Base-by-base conservation (phyloP, 2,888 invertebrate species). In the Nemapogon koenigi region DNA sequence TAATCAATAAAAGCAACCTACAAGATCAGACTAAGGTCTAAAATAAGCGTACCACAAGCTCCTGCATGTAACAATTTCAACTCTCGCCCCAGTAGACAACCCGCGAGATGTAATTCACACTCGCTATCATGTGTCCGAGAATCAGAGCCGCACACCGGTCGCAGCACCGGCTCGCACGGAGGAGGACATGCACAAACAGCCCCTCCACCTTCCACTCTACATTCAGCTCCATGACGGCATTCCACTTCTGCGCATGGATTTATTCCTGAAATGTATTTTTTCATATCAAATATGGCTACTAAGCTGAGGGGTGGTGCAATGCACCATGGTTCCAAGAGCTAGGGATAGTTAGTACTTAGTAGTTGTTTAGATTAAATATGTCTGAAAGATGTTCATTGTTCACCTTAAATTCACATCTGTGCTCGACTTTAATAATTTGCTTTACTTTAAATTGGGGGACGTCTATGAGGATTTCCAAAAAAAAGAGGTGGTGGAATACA, bases 161-260 rank as follows among this genome's bases (percentile, higher is more conserved):
- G 80, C 76, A 91, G 82, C 36, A 90, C 84, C 8, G 87, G 86
- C 62, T 91, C 90, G 60, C 94, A 94, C 17, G 84, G 82, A 10
- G 88, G 84, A 0, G 91, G 89, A 61, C 96, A 96, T 43, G 88
- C 87, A 64, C 95, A 95, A 46, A 85, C 85, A 0, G 94, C 92
- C 1, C 93, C 91, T 42, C 81, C 84, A 41, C 85, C 83, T 72
- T 92, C 88, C 52, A 95, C 90, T 38, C 87, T 84, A 60, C 96
- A 96, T 60, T 90, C 90, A 51, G 93, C 89, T 16, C 90, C 89
- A 46, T 85, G 81, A 22, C 85, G 84, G 64, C 95, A 95, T 49
- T 86, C 84, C 35, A 90, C 85, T 43, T 85, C 86, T 48, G 85
- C 85, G 61, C 95, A 95, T 2, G 94, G 94, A 63, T 94, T 94